These are phyloP conservation scores for Drosophila sp. DNA, from an alignment of 1,140 invertebrate genomes.

Conservation along the genomic window DNA sequence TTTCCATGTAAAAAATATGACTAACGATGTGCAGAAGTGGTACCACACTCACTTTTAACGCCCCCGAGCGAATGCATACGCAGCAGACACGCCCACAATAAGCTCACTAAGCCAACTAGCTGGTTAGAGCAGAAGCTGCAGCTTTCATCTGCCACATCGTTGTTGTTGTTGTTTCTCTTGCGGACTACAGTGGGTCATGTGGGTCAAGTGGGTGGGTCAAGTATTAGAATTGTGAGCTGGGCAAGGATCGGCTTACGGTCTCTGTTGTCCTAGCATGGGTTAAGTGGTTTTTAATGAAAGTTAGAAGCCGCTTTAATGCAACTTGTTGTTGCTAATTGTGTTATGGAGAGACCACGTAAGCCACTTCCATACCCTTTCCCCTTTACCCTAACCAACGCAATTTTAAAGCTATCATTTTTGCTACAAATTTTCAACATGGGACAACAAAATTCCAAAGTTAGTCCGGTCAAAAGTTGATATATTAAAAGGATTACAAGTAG, in stretches of 20 bases:
- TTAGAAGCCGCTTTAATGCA: slow-evolving; percentile 80
- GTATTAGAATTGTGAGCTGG: slow-evolving; percentile 44
- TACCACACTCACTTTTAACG: slow-evolving; percentile 8
- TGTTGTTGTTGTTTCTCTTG: slow-evolving; percentile 29
- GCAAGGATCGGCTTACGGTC: slow-evolving; percentile 49
- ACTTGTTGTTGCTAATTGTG: slow-evolving; percentile 73
- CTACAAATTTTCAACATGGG: slow-evolving; percentile 26
- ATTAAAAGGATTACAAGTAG: slow-evolving; percentile 31
- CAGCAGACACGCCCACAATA: slow-evolving; percentile 54
- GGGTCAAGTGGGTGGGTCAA: slow-evolving; percentile 74
- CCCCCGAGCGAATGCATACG: slow-evolving; percentile 23
- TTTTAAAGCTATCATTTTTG: slow-evolving; percentile 40
- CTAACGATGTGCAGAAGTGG: slow-evolving; percentile 70
- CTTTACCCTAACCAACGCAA: not conserved
- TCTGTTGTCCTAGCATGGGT: slow-evolving; percentile 66
- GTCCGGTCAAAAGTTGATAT: slow-evolving; percentile 7
- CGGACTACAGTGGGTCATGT: slow-evolving; percentile 52
- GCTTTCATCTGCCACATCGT: slow-evolving; percentile 58
- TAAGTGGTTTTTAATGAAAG: slow-evolving; percentile 83
- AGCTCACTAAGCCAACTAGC: slow-evolving; percentile 54
- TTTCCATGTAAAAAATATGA: slow-evolving; percentile 63
- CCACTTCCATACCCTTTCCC: slow-evolving; percentile 9
- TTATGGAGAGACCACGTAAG: slow-evolving; percentile 46
- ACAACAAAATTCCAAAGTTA: slow-evolving; percentile 17
- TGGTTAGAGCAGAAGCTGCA: slow-evolving; percentile 5